Evolutionary conservation across 2,113 vertebrate genomes (phyloP).

Genomic region (Herpetotheres cachinnans): DNA sequence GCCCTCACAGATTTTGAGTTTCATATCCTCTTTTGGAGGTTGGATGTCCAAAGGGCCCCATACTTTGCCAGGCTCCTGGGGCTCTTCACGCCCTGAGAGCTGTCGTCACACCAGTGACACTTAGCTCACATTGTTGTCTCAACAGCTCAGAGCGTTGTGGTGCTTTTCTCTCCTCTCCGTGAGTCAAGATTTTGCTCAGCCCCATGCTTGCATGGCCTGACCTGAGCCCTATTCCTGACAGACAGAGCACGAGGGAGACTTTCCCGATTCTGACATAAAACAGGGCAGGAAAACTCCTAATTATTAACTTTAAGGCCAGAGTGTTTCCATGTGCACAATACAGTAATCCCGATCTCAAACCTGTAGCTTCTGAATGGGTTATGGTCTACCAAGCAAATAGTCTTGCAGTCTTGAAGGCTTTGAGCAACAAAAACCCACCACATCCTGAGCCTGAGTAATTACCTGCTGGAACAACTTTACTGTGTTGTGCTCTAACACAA

Average conservation of each 20-base stretch:
- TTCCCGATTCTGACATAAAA: neutral
- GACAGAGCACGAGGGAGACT: neutral
- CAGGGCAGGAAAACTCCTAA: neutral
- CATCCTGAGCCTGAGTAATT: neutral
- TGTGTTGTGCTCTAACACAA: neutral
- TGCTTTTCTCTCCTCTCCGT: neutral
- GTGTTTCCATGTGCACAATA: neutral
- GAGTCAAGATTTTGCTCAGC: neutral
- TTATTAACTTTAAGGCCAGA: neutral
- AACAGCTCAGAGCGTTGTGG: neutral
- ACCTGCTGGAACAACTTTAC: neutral
- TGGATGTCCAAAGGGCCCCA: neutral
- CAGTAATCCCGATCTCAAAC: neutral
- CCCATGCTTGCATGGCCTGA: neutral
- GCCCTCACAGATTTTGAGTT: neutral
- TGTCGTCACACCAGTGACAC: neutral
- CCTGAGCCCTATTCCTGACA: neutral
- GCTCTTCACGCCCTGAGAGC: neutral
- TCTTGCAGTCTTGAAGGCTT: neutral
- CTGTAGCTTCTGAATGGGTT: neutral
- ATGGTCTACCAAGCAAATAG: neutral
- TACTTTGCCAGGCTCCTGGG: neutral
- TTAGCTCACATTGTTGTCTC: neutral
- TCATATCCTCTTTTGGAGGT: neutral
- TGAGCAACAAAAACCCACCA: neutral